A percentile compares a stretch with the other conserved stretches of the same genome.
phyloP scores from a whole-genome alignment of 2,888 invertebrate species.

The Parasteatoda lunata region DNA sequence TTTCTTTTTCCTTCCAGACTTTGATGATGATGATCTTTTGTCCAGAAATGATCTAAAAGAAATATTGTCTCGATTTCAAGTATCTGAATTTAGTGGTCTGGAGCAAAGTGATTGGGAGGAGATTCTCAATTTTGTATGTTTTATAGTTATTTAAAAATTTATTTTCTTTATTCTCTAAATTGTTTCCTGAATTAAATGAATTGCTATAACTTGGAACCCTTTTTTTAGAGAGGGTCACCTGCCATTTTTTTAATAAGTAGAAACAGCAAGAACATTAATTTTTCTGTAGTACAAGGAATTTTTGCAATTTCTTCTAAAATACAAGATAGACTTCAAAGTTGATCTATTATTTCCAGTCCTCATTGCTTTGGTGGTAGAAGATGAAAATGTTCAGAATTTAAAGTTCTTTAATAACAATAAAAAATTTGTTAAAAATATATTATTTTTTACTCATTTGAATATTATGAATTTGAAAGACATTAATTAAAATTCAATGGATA shows the following conservation, averaged over 20 bases:
- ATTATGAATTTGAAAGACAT: too few relatives aligned
- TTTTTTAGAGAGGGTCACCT: too few relatives aligned
- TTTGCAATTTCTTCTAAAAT: neutral
- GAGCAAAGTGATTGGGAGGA: constrained; percentile 77
- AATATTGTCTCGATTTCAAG: constrained; percentile 86
- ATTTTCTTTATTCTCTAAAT: neutral
- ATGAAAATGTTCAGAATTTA: too few relatives aligned
- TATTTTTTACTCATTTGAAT: too few relatives aligned
- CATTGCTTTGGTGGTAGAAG: neutral
- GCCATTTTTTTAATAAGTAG: neutral
- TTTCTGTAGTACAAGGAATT: neutral
- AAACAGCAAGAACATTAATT: neutral
- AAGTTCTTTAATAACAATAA: too few relatives aligned
- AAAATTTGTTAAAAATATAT: too few relatives aligned
- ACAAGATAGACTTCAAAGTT: neutral
- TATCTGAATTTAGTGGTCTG: constrained; percentile 82
- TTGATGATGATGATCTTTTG: constrained; percentile 94
- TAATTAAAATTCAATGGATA: too few relatives aligned
- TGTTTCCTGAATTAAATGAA: neutral
- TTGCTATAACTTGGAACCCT: neutral
- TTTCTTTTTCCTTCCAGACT: constrained; percentile 78
- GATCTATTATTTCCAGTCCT: neutral
- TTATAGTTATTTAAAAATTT: neutral
- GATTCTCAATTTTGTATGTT: constrained; percentile 35
- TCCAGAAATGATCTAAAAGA: constrained; percentile 87